Percentiles rank a stretch among this genome's conserved stretches.
Evolutionary conservation across 2,797 vertebrate species (phyloP).

Genomic region (Gambusia yucatana): DNA sequence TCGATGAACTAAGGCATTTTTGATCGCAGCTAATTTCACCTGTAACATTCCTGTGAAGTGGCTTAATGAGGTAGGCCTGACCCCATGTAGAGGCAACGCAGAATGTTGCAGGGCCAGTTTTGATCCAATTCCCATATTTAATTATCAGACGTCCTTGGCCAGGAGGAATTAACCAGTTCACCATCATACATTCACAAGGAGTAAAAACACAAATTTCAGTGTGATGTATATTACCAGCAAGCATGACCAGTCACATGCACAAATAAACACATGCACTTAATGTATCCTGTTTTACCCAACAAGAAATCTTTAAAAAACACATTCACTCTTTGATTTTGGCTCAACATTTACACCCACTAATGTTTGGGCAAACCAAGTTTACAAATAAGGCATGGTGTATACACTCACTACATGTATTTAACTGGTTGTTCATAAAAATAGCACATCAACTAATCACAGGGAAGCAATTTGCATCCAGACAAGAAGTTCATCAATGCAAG

Average conservation of each 20-base stretch:
- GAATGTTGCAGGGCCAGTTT: slow-evolving; percentile 57
- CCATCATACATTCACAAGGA: neutral
- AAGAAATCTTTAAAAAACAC: neutral
- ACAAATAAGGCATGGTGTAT: neutral
- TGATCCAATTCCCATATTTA: slow-evolving; percentile 68
- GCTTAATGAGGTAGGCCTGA: slow-evolving; percentile 75
- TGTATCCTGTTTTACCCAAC: neutral
- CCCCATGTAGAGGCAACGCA: slow-evolving; percentile 64
- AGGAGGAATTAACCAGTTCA: slow-evolving; percentile 17
- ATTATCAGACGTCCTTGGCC: slow-evolving; percentile 66
- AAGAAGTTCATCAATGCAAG: neutral
- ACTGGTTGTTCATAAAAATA: neutral
- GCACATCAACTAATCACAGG: neutral
- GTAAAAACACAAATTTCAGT: neutral
- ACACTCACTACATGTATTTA: neutral
- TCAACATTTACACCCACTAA: neutral
- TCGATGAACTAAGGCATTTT: slow-evolving; percentile 64
- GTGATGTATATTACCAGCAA: neutral
- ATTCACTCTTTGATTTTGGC: neutral
- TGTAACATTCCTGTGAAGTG: slow-evolving; percentile 74
- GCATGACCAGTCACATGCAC: neutral
- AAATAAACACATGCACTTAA: neutral
- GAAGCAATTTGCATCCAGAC: neutral
- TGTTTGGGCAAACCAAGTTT: neutral
- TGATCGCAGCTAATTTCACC: slow-evolving; percentile 51